Percentiles rank a stretch among this genome's conserved stretches.
Conservation (phyloP, 2,113 vertebrate genomes). For the Artemisiospiza belli region DNA sequence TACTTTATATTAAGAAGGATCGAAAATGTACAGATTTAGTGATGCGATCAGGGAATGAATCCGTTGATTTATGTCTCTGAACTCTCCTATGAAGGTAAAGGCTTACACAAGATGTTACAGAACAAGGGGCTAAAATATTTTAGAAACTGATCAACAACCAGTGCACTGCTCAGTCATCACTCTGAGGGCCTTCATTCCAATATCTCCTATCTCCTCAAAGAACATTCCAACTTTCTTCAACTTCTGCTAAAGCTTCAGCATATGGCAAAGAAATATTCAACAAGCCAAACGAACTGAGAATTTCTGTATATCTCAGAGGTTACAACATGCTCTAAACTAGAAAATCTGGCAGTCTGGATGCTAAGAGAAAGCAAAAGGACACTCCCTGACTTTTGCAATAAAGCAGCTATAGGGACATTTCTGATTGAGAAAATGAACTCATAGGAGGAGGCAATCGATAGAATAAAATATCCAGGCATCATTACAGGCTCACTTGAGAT, state of each 20-base stretch:
- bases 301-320: background rate
- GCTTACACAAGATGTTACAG: background rate
- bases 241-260: background rate
- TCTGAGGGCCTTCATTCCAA: background rate
- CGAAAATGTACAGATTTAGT: background rate
- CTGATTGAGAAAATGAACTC: background rate
- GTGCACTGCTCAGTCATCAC: background rate
- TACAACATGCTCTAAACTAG: background rate
- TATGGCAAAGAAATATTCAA: background rate
- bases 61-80: background rate
- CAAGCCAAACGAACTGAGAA: background rate
- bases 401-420: background rate
- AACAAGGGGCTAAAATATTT: background rate
- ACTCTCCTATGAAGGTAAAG: background rate
- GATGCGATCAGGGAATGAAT: background rate
- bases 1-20: background rate
- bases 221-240: background rate
- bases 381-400: background rate
- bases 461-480: background rate
- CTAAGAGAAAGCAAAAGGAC: background rate
- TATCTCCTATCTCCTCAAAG: background rate
- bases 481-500: background rate
- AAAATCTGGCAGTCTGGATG: background rate
- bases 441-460: background rate
- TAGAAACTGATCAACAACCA: background rate